Evolutionary conservation across 2,113 vertebrate species (phyloP).

Genomic region (Ranitomeya imitator): DNA sequence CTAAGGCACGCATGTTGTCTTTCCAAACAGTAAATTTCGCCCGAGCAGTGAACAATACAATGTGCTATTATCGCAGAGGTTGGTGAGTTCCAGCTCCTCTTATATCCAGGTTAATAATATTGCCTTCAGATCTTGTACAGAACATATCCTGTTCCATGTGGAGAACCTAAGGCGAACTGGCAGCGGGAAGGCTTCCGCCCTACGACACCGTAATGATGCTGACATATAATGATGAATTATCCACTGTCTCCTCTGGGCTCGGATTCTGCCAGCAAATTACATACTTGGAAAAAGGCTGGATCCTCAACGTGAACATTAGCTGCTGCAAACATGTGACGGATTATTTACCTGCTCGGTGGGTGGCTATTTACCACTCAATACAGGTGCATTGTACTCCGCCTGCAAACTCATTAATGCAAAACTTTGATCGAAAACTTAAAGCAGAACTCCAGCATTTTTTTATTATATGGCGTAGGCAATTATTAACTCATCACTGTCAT

Average conservation of each 20-base stretch:
- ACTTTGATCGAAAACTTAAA: background rate
- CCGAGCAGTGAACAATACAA: background rate
- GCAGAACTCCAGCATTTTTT: too few relatives aligned
- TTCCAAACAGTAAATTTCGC: background rate
- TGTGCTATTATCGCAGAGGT: background rate
- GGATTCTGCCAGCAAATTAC: constrained; percentile 41
- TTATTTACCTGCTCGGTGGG: background rate
- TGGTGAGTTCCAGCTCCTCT: background rate
- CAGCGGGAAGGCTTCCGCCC: constrained; percentile 22
- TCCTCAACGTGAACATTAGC: background rate
- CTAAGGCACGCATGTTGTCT: background rate
- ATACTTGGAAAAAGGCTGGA: constrained; percentile 21
- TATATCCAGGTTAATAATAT: constrained; percentile 19
- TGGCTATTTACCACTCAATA: background rate
- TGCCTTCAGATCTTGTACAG: constrained; percentile 29
- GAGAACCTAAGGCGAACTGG: constrained; percentile 47
- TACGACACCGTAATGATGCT: background rate
- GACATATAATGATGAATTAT: constrained; percentile 33
- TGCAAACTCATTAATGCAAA: background rate
- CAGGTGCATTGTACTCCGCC: background rate
- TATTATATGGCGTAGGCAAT: too few relatives aligned
- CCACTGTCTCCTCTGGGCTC: constrained; percentile 12
- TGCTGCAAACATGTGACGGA: background rate
- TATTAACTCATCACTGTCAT: too few relatives aligned
- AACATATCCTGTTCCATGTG: constrained; percentile 31